Evolutionary conservation across 2,888 invertebrate genomes (phyloP).

Genomic region (Lysandra bellargus): DNA sequence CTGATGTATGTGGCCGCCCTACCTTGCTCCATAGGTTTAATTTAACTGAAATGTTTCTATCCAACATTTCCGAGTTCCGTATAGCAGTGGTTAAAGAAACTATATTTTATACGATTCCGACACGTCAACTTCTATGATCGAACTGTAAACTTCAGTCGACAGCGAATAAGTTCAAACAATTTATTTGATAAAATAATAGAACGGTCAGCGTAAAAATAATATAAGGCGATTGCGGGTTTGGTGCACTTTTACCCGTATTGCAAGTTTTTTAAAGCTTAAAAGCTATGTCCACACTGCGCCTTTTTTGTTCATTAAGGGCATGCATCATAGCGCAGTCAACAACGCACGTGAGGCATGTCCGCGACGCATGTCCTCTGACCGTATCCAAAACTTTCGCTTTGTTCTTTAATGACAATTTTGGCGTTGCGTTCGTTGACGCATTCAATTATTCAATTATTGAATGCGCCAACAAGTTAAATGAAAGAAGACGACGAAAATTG

Average conservation of each 20-base stretch:
- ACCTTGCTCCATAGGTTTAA: neutral
- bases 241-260: neutral
- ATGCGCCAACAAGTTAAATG: no score
- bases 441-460: no score
- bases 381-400: no score
- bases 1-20: no score
- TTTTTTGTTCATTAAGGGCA: no score
- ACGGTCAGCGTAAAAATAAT: neutral
- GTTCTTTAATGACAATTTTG: no score
- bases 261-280: neutral
- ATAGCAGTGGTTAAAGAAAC: neutral
- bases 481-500: no score
- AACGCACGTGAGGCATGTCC: no score
- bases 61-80: neutral
- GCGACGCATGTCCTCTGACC: no score
- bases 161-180: constrained; percentile 1
- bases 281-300: no score
- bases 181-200: constrained; percentile 2
- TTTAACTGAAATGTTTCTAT: constrained; percentile 6
- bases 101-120: neutral
- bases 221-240: neutral
- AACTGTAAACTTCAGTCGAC: neutral
- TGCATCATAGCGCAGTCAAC: no score
- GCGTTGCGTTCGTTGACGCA: no score
- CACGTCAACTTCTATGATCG: constrained; percentile 13